Evolutionary conservation across 1,140 invertebrate genomes (phyloP).

Genomic region (Sitophilus oryzae): DNA sequence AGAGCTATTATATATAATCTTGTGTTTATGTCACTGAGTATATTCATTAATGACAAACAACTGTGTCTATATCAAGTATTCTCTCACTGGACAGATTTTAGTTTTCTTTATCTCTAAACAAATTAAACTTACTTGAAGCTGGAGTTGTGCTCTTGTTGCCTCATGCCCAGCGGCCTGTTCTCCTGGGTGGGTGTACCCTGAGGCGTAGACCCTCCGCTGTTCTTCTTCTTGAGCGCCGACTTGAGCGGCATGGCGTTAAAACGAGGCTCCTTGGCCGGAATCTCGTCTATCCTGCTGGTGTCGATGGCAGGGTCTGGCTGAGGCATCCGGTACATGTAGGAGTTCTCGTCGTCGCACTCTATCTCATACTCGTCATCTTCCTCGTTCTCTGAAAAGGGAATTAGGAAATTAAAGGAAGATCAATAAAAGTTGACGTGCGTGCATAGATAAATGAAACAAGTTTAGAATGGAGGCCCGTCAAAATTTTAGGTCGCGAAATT

Average conservation of each 20-base stretch:
- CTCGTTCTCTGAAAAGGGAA: constrained; percentile 30
- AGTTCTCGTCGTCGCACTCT: constrained; percentile 51
- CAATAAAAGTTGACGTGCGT: no score
- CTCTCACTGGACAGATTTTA: background rate
- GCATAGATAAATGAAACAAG: no score
- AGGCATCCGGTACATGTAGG: constrained; percentile 49
- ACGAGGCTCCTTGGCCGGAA: constrained; percentile 81
- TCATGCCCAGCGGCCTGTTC: constrained; percentile 59
- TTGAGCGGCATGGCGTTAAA: constrained; percentile 85
- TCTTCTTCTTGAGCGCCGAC: constrained; percentile 81
- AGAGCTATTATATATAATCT: no score
- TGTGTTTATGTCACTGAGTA: no score
- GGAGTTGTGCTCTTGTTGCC: constrained; percentile 59
- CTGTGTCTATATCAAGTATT: no score
- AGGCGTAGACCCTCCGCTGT: constrained; percentile 55
- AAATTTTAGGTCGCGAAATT: no score
- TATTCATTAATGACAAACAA: no score
- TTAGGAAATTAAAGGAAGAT: no score
- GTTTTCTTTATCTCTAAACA: background rate
- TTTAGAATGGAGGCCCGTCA: no score
- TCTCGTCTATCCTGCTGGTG: constrained; percentile 78
- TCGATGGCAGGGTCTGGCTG: constrained; percentile 64
- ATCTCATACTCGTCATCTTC: constrained; percentile 46
- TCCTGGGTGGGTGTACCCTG: constrained; percentile 74
- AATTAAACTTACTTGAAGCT: constrained; percentile 52